phyloP scores from a whole-genome alignment of 1,140 invertebrate species.

The Olivierus martensii region DNA sequence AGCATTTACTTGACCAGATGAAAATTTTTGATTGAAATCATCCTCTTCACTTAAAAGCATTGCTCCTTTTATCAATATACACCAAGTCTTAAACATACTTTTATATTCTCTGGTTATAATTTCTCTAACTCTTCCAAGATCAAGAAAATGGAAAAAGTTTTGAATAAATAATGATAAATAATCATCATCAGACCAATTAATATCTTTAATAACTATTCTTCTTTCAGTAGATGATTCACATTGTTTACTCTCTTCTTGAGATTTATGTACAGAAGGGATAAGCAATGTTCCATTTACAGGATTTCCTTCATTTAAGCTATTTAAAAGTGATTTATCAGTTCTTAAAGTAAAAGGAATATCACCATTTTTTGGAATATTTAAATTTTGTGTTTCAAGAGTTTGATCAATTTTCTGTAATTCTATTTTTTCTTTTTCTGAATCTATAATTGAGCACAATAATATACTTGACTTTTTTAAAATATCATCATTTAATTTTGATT shows the following conservation, averaged over 20 bases:
- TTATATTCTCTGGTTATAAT: slow-evolving; percentile 2
- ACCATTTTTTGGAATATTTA: neutral
- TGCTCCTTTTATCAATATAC: slow-evolving; percentile 8
- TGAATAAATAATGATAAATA: slow-evolving; percentile 7
- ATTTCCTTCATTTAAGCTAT: slow-evolving; percentile 4
- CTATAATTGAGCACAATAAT: no score
- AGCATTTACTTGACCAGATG: slow-evolving; percentile 8
- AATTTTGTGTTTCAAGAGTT: no score
- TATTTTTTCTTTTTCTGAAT: no score
- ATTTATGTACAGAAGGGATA: neutral
- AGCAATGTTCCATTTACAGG: neutral
- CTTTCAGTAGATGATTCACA: neutral
- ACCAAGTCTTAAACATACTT: slow-evolving; percentile 8
- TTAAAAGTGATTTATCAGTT: neutral
- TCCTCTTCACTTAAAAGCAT: slow-evolving; percentile 6
- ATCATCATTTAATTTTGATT: no score
- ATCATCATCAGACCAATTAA: neutral
- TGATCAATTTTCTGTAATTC: no score
- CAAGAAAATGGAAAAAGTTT: slow-evolving; percentile 15
- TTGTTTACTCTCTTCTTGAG: neutral
- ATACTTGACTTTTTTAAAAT: no score
- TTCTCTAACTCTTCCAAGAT: slow-evolving; percentile 10
- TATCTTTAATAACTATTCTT: no score
- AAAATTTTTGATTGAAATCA: slow-evolving; percentile 11
- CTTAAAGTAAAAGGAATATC: neutral